Conservation (phyloP, 2,797 vertebrate genomes). For the Myotis daubentonii region DNA sequence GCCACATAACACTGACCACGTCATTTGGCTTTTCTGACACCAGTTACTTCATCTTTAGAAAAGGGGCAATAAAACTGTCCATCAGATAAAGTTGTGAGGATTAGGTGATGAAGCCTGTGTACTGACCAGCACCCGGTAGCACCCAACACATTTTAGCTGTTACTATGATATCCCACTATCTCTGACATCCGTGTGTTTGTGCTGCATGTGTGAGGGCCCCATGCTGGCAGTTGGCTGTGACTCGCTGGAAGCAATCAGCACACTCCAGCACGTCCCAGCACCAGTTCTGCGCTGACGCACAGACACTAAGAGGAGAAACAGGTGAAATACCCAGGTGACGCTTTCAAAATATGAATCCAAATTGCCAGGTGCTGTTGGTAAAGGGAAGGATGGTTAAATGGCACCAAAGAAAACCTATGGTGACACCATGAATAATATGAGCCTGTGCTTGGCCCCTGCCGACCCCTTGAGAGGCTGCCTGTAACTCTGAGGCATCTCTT, state of each 20-base stretch:
- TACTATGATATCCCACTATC: no score
- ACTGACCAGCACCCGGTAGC: not conserved
- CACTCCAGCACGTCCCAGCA: not conserved
- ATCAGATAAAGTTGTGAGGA: not conserved
- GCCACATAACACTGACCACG: no score
- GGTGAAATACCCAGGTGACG: not conserved
- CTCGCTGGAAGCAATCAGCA: not conserved
- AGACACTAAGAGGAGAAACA: not conserved
- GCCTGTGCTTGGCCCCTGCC: not conserved
- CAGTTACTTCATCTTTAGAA: not conserved
- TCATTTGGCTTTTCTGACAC: not conserved
- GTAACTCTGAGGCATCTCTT: rapidly evolving
- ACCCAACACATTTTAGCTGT: not conserved
- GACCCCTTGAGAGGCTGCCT: not conserved
- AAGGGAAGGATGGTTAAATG: not conserved
- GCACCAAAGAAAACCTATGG: not conserved
- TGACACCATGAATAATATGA: not conserved
- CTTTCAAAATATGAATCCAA: not conserved
- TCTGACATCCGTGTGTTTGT: not conserved
- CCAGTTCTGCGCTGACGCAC: not conserved
- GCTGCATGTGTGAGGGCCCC: not conserved
- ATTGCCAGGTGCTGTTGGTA: not conserved
- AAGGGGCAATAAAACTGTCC: not conserved
- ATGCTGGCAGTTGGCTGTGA: not conserved
- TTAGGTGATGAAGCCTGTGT: not conserved